A percentile compares a stretch with the other conserved stretches of the same genome.
Evolutionary conservation across 2,113 vertebrate species (phyloP).

Genomic region (Calyptomena viridis): DNA sequence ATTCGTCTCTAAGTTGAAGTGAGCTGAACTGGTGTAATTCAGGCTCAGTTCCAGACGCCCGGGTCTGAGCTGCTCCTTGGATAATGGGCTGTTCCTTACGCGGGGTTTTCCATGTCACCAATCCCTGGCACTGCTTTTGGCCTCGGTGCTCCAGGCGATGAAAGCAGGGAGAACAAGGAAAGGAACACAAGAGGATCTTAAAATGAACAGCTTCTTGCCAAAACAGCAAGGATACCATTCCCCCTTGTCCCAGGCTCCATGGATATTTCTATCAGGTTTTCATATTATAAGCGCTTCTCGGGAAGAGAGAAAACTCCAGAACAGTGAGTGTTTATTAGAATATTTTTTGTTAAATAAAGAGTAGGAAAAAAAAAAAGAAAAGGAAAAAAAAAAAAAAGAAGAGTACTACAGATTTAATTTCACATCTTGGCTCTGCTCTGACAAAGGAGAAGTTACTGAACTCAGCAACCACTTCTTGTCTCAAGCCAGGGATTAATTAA

Average conservation of each 20-base stretch:
- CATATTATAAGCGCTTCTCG: not conserved
- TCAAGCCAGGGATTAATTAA: slow-evolving; percentile 71
- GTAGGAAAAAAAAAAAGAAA: not conserved
- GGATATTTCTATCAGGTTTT: not conserved
- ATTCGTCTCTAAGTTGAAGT: slow-evolving; percentile 26
- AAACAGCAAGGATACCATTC: slow-evolving; percentile 50
- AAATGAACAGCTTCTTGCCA: slow-evolving; percentile 35
- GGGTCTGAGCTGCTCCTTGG: slow-evolving; percentile 8
- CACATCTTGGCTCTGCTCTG: slow-evolving; percentile 75
- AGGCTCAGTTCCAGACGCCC: not conserved
- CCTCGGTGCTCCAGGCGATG: slow-evolving; percentile 20
- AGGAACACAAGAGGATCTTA: slow-evolving; percentile 24
- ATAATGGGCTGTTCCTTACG: slow-evolving; percentile 5
- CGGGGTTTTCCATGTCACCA: not conserved
- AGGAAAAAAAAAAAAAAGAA: not conserved
- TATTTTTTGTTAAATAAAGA: slow-evolving; percentile 67
- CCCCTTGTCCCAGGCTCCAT: slow-evolving; percentile 11
- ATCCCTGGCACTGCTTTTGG: slow-evolving; percentile 15
- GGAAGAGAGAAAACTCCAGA: slow-evolving; percentile 64
- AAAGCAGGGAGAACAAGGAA: slow-evolving; percentile 32
- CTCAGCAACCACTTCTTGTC: slow-evolving; percentile 55
- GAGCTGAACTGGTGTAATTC: slow-evolving; percentile 37
- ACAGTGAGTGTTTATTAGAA: slow-evolving; percentile 70
- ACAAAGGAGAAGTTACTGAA: slow-evolving; percentile 66
- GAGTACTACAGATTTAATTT: slow-evolving; percentile 72